A percentile compares a stretch with the other conserved stretches of the same genome.
Evolutionary conservation across 2,113 vertebrate species (phyloP).

Genomic region (Planiliza haematocheilus): DNA sequence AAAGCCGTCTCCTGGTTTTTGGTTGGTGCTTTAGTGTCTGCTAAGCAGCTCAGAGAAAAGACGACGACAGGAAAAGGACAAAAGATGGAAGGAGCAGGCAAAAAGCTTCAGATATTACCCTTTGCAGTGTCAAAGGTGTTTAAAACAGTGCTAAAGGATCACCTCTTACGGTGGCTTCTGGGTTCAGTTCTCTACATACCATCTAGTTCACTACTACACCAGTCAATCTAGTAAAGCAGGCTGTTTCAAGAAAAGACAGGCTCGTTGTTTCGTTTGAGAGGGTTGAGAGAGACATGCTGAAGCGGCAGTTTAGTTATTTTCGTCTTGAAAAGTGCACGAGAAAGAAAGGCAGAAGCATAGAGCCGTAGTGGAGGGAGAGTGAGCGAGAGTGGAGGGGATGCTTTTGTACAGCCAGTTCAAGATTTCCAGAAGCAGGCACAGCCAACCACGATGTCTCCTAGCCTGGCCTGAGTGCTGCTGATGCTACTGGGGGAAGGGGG

Average conservation of each 20-base stretch:
- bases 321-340: slow-evolving; percentile 89
- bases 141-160: neutral
- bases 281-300: slow-evolving; percentile 91
- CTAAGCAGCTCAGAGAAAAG: slow-evolving; percentile 41
- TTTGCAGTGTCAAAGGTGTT: neutral
- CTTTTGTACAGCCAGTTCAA: slow-evolving; percentile 87
- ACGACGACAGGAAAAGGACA: slow-evolving; percentile 7
- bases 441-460: slow-evolving; percentile 91
- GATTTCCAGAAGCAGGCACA: slow-evolving; percentile 93
- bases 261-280: slow-evolving; percentile 81
- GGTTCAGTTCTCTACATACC: slow-evolving; percentile 89
- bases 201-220: slow-evolving; percentile 63
- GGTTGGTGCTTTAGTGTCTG: slow-evolving; percentile 13
- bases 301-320: slow-evolving; percentile 82
- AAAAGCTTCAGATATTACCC: slow-evolving; percentile 24
- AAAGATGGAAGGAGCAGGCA: slow-evolving; percentile 44
- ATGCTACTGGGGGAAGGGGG: slow-evolving; percentile 80
- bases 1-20: neutral
- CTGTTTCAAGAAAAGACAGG: slow-evolving; percentile 88
- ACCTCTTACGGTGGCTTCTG: slow-evolving; percentile 54
- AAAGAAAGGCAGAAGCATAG: slow-evolving; percentile 85
- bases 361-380: slow-evolving; percentile 88
- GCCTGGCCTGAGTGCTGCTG: slow-evolving; percentile 86
- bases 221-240: slow-evolving; percentile 84
- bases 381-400: slow-evolving; percentile 86